Evolutionary conservation across 2,888 invertebrate species (phyloP), one percentile per base, ranked within the genome.

Genomic region (Stegana nigrithorax): DNA sequence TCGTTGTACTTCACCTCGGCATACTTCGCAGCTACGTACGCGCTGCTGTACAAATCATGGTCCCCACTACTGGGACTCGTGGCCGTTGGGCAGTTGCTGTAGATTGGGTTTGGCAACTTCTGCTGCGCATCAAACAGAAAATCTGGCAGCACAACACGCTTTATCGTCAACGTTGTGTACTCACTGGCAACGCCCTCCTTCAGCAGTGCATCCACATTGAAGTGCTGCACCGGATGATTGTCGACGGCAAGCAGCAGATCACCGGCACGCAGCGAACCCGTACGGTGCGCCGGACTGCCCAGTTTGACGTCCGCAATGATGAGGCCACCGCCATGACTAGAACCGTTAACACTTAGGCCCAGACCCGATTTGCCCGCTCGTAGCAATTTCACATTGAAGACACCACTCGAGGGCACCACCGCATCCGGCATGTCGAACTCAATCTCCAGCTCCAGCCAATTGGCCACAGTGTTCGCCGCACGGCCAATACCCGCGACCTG

Each of bases 391-490:
- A 98, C 96, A 67, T 92, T 93, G 81, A 96, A 97, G 0, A 95
- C 92, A 0, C 96, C 96, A 73, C 94, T 93, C 4, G 94, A 92
- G 1, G 96, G 95, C 68, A 96, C 93, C 47, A 96, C 95, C 0
- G 95, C 91, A 71, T 96, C 96, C 8, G 95, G 93, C 84, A 96
- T 94, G 86, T 94, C 95, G 84, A 96, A 96, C 82, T 96, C 96
- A 1, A 94, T 89, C 73, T 93, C 92, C 44, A 97, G 83, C 47
- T 91, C 91, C 42, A 96, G 88, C 87, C 92, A 91, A 72, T 89
- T 89, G 7, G 87, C 87, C 12, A 87, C 88, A 0, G 72, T 23
- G 10, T 60, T 87, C 14, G 60, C 44, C 21, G 29, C 65, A 70
- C 60, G 55, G 68, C 66, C 3, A 63, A 63, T 10, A 73, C 71